phyloP scores from a whole-genome alignment of 35 echinoderm and acorn worm species.

The Diadema setosum region DNA sequence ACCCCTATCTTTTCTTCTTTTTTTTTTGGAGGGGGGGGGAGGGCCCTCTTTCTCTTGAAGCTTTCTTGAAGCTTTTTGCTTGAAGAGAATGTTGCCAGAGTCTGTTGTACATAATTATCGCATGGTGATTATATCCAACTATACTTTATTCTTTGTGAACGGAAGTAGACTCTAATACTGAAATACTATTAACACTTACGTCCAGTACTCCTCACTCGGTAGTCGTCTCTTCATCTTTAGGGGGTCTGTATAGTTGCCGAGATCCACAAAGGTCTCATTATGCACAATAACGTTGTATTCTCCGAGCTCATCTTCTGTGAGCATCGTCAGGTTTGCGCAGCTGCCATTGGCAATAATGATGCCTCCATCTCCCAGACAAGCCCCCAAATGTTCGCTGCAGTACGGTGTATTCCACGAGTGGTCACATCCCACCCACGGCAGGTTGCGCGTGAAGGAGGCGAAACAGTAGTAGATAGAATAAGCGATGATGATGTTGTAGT shows the following conservation, averaged over 20 bases:
- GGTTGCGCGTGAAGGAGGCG: constrained; percentile 29
- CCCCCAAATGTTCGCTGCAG: constrained; percentile 12
- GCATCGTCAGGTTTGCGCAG: not conserved
- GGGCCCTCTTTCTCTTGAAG: no score
- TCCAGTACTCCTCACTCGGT: constrained; percentile 36
- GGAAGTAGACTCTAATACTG: no score
- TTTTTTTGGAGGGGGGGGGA: no score
- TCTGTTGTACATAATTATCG: no score
- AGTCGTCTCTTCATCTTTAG: not conserved
- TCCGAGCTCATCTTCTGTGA: not conserved
- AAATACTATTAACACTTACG: constrained; percentile 26
- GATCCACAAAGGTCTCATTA: not conserved
- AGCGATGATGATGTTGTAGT: constrained; percentile 55
- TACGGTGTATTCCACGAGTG: constrained; percentile 33
- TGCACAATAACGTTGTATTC: not conserved
- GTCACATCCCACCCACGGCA: constrained; percentile 52
- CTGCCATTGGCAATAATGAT: constrained; percentile 2
- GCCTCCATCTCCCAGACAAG: not conserved
- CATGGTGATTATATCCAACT: no score
- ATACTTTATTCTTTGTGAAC: no score
- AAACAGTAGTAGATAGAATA: constrained; percentile 61
- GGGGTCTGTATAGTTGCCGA: constrained; percentile 7
- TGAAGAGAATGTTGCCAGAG: no score
- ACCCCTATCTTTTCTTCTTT: no score
- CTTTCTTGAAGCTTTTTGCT: no score